Conservation (phyloP, 2,113 vertebrate genomes). For the Melanotaenia duboulayi region DNA sequence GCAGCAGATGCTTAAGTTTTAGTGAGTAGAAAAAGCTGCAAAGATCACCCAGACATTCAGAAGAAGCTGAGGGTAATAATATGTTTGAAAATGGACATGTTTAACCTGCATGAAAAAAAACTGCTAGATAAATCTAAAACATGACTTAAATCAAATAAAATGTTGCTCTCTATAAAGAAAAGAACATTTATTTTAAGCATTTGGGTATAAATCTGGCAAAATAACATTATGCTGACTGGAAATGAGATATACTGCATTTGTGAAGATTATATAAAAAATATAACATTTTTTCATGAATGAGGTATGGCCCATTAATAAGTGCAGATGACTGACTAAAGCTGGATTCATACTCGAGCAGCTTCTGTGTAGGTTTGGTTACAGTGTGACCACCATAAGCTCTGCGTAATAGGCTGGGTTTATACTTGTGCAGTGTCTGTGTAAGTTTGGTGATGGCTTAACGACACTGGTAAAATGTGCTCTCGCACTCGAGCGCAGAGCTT, state of each 20-base stretch:
- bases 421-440: no score
- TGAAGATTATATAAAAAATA: no score
- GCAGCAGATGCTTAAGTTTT: constrained; percentile 28
- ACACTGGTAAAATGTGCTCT: no score
- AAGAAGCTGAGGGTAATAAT: constrained; percentile 4
- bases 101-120: constrained; percentile 39
- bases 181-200: constrained; percentile 7
- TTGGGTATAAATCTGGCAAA: not conserved
- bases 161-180: constrained; percentile 21
- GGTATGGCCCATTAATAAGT: no score
- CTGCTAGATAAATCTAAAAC: constrained; percentile 27
- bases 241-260: no score
- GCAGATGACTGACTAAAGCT: no score
- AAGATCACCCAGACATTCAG: constrained; percentile 37
- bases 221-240: not conserved
- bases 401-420: no score
- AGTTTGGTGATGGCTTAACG: no score
- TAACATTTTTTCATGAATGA: not conserved
- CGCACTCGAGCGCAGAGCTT: no score
- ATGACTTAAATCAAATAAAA: constrained; percentile 32
- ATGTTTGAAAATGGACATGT: constrained; percentile 27
- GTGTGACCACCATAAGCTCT: no score
- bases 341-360: no score
- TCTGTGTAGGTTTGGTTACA: no score
- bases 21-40: constrained; percentile 21